Percentiles rank a stretch among this genome's conserved stretches.
phyloP scores from a whole-genome alignment of 2,888 invertebrate species.

The Tenthredo amoena region DNA sequence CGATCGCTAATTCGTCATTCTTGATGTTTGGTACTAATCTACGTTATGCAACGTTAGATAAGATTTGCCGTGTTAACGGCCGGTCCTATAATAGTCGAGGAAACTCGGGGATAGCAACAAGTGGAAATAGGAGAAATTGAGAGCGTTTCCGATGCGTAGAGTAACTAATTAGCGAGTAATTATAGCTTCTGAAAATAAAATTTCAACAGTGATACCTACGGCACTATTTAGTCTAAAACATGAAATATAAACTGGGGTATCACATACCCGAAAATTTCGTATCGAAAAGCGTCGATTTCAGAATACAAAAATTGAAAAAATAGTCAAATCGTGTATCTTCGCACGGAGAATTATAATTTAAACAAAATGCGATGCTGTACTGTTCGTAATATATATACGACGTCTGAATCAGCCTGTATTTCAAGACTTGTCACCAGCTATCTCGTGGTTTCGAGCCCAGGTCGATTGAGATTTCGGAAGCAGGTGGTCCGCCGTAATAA shows the following conservation, averaged over 20 bases:
- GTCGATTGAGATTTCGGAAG: constrained; percentile 72
- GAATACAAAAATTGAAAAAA: no score
- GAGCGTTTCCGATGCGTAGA: background rate
- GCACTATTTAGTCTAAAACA: background rate
- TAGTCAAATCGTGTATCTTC: background rate
- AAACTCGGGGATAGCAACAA: background rate
- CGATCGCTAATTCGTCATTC: background rate
- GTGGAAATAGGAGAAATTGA: constrained; percentile 17
- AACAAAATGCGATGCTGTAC: background rate
- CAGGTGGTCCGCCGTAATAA: constrained; percentile 75
- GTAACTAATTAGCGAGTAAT: constrained; percentile 14
- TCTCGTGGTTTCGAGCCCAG: constrained; percentile 26
- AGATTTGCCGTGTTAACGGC: background rate
- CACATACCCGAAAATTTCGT: background rate
- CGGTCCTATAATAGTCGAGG: background rate
- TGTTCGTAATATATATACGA: background rate
- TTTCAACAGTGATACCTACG: background rate
- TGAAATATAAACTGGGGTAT: background rate
- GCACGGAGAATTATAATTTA: background rate
- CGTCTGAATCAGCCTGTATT: constrained; percentile 35
- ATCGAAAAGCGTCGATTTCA: no score
- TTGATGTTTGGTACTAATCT: background rate
- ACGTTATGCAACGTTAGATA: background rate
- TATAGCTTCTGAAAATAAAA: background rate
- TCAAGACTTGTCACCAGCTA: constrained; percentile 28